Evolutionary conservation across 2,113 vertebrate species (phyloP), one percentile per base, ranked within the genome.

Genomic region (Anarrhichthys ocellatus): DNA sequence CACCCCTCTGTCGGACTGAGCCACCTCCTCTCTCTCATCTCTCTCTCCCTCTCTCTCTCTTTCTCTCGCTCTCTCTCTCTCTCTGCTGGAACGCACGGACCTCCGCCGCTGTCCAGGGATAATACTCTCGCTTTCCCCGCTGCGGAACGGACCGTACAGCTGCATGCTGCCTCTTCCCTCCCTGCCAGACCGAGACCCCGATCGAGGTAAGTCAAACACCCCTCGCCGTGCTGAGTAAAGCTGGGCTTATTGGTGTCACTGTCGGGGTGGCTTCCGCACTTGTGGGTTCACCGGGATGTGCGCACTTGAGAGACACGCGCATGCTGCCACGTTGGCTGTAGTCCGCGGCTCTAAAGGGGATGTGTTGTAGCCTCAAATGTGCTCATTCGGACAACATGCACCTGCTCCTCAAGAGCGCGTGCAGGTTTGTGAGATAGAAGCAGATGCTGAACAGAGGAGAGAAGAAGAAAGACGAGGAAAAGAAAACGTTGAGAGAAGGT

Each of bases 11-110:
- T 79, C 78, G 20, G 48, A 69, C 58, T n/a, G 50, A 67, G 24
- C 69, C 81, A 3, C 56, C 58, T 66, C 24, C 62, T 18, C 63
- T 34, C 73, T 17, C 27, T 27, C 54, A 34, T 15, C 63, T 27
- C 69, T 42, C 59, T 27, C 70, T 42, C 59, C 63, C 71, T 62
- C 36, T 7, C 36, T 36, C 36, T 7, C 62, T 18, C 63, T 34
- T 71, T 17, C 27, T 27, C 54, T 56, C 80, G 32, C 77, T 34
- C 71, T 17, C 73, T 58, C 58, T 20, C 81, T 72, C 88, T 78
- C 70, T 20, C 63, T 29, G 73, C 88, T 91, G 89, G 91, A 91
- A 84, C 90, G 68, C 86, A 84, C 90, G 80, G 90, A 82, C 73
- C 46, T 68, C 73, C 86, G 54, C 66, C 81, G 63, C 81, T 80